These are phyloP conservation scores for Dendrolimus pini DNA, from an alignment of 2,888 invertebrate genomes.

Conservation along the genomic window DNA sequence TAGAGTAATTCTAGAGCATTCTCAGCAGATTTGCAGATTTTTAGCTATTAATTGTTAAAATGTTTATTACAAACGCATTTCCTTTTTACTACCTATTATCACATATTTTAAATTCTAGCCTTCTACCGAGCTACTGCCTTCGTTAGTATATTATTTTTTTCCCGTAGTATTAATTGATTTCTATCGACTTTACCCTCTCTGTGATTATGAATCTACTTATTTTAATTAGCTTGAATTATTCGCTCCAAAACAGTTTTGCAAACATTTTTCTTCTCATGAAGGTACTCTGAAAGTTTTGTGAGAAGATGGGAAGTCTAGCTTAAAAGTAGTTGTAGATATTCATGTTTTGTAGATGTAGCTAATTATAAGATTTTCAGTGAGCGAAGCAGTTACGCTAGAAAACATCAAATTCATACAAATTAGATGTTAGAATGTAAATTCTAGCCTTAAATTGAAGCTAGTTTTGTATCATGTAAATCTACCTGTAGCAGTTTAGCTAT, in stretches of 20 bases:
- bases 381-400: constrained; percentile 46
- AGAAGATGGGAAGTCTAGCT: constrained; percentile 69
- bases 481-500: constrained; percentile 47
- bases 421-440: constrained; percentile 42
- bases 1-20: constrained; percentile 11
- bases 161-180: constrained; percentile 57
- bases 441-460: constrained; percentile 48
- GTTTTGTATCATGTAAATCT: constrained; percentile 43
- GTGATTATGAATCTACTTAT: constrained; percentile 31
- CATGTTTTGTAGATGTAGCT: constrained; percentile 61
- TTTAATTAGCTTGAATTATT: constrained; percentile 56
- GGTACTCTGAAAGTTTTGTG: constrained; percentile 72
- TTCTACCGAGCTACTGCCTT: constrained; percentile 46
- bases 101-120: constrained; percentile 24
- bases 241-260: constrained; percentile 69
- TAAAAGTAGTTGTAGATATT: constrained; percentile 61
- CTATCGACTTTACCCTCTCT: constrained; percentile 36
- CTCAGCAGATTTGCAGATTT: constrained; percentile 41
- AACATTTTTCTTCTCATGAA: constrained; percentile 76
- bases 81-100: constrained; percentile 10
- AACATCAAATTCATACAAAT: constrained; percentile 36
- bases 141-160: constrained; percentile 46
- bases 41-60: constrained; percentile 35
- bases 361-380: constrained; percentile 48
- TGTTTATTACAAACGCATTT: constrained; percentile 33